phyloP scores from a whole-genome alignment of 2,888 invertebrate genomes.

The Trachelus tabidus region DNA sequence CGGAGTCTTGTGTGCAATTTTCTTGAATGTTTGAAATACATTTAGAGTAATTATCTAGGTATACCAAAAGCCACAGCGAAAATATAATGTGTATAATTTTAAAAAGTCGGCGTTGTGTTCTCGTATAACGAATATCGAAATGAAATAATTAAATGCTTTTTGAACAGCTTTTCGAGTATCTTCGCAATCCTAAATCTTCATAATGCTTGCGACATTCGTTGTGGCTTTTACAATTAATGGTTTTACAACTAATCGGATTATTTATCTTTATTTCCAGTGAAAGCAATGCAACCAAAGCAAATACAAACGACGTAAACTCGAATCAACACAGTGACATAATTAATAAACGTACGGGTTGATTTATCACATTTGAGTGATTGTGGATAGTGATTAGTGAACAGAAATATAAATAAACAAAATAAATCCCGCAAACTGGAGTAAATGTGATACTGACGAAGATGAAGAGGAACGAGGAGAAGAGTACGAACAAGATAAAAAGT shows the following conservation, averaged over 20 bases:
- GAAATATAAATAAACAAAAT: too few relatives aligned
- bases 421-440: too few relatives aligned
- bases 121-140: too few relatives aligned
- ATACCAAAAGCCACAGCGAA: not conserved
- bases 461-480: not conserved
- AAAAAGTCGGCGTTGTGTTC: too few relatives aligned
- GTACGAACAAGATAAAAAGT: not conserved
- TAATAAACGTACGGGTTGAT: not conserved
- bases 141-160: too few relatives aligned
- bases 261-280: conserved; percentile 45
- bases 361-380: not conserved
- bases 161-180: too few relatives aligned
- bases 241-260: not conserved
- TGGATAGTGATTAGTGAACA: not conserved
- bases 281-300: conserved; percentile 44
- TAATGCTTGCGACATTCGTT: too few relatives aligned
- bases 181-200: too few relatives aligned
- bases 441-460: not conserved
- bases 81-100: not conserved
- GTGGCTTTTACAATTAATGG: too few relatives aligned
- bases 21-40: too few relatives aligned
- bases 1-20: conserved; percentile 41
- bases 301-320: conserved; percentile 45
- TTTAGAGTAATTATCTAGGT: too few relatives aligned
- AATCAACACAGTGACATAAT: conserved; percentile 25